Conservation (phyloP, 2,797 vertebrate species). For the Erithacus rubecula region DNA sequence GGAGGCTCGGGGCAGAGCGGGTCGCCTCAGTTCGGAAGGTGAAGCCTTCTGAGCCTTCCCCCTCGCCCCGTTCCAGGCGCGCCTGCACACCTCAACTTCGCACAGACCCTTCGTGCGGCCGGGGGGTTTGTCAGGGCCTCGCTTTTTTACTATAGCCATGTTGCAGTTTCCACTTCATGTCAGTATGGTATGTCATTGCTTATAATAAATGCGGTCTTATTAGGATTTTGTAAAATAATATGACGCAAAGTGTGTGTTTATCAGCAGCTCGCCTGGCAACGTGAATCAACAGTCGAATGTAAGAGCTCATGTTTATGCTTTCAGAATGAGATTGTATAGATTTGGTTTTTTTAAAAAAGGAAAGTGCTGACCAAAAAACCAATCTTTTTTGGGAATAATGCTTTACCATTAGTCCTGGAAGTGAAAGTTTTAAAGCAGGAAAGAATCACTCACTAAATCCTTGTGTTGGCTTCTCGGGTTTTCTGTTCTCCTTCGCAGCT, state of each 20-base stretch:
- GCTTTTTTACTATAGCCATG: not conserved
- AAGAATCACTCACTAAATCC: not conserved
- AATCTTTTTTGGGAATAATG: not conserved
- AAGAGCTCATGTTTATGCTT: not conserved
- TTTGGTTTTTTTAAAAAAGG: not conserved
- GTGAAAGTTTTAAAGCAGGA: not conserved
- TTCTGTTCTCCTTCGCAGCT: not conserved
- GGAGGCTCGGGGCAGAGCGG: fast-evolving
- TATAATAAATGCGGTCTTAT: not conserved
- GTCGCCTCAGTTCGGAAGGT: fast-evolving
- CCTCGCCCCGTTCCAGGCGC: fast-evolving
- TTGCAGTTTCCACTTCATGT: not conserved
- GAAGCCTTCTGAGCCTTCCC: not conserved
- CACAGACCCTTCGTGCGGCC: fast-evolving
- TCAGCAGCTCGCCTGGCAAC: not conserved
- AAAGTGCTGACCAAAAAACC: not conserved
- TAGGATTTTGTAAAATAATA: not conserved
- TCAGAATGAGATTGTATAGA: not conserved
- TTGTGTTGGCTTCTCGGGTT: fast-evolving
- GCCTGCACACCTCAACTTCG: too few relatives aligned
- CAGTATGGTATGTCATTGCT: fast-evolving
- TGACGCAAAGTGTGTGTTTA: not conserved
- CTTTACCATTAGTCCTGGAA: not conserved
- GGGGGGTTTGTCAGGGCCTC: fast-evolving
- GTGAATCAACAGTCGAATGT: not conserved